A percentile compares a stretch with the other conserved stretches of the same genome.
phyloP scores from a whole-genome alignment of 2,888 invertebrate genomes.

The Resseliella maxima region DNA sequence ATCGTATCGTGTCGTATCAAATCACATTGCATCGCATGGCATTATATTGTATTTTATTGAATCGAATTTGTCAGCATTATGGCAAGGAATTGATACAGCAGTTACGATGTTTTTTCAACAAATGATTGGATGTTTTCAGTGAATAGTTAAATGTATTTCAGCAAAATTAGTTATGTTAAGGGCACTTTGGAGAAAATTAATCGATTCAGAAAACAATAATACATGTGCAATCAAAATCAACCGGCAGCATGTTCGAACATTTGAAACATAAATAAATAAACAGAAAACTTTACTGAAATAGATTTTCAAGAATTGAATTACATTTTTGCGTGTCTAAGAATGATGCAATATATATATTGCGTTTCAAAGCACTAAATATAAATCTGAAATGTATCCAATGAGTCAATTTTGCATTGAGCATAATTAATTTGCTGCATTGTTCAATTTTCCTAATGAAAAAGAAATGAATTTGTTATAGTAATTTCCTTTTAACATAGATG shows the following conservation, averaged over 20 bases:
- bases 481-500: neutral
- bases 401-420: no score
- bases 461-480: neutral
- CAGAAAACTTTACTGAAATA: no score
- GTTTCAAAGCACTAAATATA: neutral
- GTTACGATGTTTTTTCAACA: neutral
- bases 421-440: neutral
- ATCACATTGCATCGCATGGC: no score
- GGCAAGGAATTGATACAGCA: neutral
- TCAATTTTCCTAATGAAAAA: slow-evolving; percentile 32
- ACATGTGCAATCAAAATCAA: neutral
- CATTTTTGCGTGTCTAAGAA: no score
- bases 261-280: no score
- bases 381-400: no score
- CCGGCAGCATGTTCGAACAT: no score
- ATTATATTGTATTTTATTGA: no score
- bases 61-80: neutral
- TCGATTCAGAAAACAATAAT: neutral
- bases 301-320: no score
- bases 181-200: neutral
- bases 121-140: neutral
- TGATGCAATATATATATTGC: no score
- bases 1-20: neutral
- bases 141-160: neutral
- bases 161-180: neutral